Base-by-base conservation (phyloP, 64 coral and sea anemone genomes). In the Acropora tenuis region DNA sequence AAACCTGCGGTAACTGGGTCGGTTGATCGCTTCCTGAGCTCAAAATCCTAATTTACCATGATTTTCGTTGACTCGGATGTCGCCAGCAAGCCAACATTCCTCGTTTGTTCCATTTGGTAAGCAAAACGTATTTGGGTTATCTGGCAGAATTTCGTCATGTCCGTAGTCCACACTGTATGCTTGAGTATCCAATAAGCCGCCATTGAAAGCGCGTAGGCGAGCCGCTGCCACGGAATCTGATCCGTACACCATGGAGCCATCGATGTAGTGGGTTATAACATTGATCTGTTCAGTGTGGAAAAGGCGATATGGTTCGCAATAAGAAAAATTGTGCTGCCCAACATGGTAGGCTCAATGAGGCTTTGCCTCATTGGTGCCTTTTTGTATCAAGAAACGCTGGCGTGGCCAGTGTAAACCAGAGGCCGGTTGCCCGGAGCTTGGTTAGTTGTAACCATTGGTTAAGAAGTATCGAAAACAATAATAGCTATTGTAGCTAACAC, bases 51-150 rank as follows among this genome's bases (percentile, higher is more conserved):
- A 77, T 52, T 15, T 79, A 92, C 90, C 90, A 45, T 75, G 74
- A 18, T 92, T 92, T 78, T 92, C 90, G 20, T 92, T 92, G 1
- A 76, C 72, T 87, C 90, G 55, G 41, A 4, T 12, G 52, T 92
- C 90, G 0, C 90, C 90, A 52, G 73, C 82, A 58, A 45, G 43
- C 7, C 67, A 86, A n/a, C 90, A 92, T 8, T 16, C 20, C 17
- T 19, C 16, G 8, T 11, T 43, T 16, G 46, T 15, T 19, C 78
- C 50, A 3, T 69, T 3, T 17, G 80, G 72, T 77, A 82, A 59
- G 57, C 90, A 92, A 55, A 92, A 92, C 2, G 49, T 82, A 1
- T 63, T 58, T 10, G 16, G 1, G 11, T 77, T 20, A 8, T 19
- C 11, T 0, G 68, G 65, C 3, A 69, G 69, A 71, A 85, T 16